Base-by-base conservation (phyloP, 2,888 invertebrate species). In the Eumacrocentrus americanus region DNA sequence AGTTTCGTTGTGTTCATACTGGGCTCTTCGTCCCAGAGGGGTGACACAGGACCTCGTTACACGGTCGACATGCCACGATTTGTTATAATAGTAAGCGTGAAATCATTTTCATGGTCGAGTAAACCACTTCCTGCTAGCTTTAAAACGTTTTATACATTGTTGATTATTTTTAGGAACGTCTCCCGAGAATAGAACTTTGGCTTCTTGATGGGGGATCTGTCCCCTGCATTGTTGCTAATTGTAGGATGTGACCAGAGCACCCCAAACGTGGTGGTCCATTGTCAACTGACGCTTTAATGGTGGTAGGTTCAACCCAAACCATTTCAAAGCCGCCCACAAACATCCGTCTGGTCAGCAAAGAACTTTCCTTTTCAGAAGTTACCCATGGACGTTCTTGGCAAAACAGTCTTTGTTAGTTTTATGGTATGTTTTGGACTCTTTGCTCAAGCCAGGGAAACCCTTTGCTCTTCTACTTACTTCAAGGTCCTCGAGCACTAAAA, bases 181-280 rank as follows among this genome's bases (percentile, higher is more conserved):
- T 65, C 64, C 61, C 66, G 64, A 52, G 56, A 40, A 40, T 40
- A 52, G 9, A 54, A 60, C 37, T 44, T 42, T 29, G 37, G 16
- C 40, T 63, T 66, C 72, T 68, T 72, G 60, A 69, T 69, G 51
- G 75, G 75, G 75, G 69, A 70, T 59, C 14, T 16, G 58, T 44
- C 57, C 68, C 67, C 69, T 64, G 73, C 71, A 75, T 74, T 76
- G 76, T 76, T 67, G 72, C 73, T 78, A 78, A 78, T 77, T 77
- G 76, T 70, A 54, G 47, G 14, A 47, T n/a, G 11, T 14, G n/a
- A 48, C 38, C 52, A 25, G 44, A 9, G 14, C 14, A 23, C 2
- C 3, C 7, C 25, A 3, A 59, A 63, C 67, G 65, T 67, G 74
- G 70, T 71, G 74, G 72, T 66, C 71, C 60, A 68, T 69, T 71